Percentiles rank a stretch among this genome's conserved stretches.
Conservation (phyloP, 2,113 vertebrate genomes). For the Rhea americana region DNA sequence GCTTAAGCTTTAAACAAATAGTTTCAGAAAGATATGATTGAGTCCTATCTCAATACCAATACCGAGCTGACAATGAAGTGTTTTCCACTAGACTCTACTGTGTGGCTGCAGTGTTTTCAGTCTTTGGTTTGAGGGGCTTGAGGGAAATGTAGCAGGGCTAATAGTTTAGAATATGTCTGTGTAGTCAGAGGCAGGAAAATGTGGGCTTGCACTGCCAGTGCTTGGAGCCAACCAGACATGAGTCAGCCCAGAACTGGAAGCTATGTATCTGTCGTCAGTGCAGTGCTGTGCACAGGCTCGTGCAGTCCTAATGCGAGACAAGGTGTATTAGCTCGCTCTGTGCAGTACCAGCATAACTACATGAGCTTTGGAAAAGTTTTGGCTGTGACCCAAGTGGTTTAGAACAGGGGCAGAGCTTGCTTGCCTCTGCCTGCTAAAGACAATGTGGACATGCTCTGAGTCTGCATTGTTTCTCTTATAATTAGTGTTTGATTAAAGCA, state of each 20-base stretch:
- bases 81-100: neutral
- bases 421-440: slow-evolving; percentile 55
- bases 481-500: slow-evolving; percentile 33
- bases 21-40: neutral
- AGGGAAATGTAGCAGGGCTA: neutral
- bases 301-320: neutral
- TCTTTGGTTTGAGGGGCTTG: neutral
- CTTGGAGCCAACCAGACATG: slow-evolving; percentile 42
- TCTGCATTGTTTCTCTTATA: slow-evolving; percentile 29
- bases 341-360: neutral
- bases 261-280: slow-evolving; percentile 7
- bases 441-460: neutral
- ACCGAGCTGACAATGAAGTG: neutral
- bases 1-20: slow-evolving; percentile 15
- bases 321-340: slow-evolving; percentile 4
- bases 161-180: neutral
- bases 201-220: neutral
- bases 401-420: neutral
- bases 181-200: neutral
- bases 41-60: neutral
- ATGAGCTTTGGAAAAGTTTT: neutral
- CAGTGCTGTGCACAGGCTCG: neutral
- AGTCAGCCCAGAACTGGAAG: slow-evolving; percentile 51
- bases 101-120: neutral
- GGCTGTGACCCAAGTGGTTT: neutral